phyloP scores from a whole-genome alignment of 2,797 vertebrate genomes.

The Sus cebifrons region DNA sequence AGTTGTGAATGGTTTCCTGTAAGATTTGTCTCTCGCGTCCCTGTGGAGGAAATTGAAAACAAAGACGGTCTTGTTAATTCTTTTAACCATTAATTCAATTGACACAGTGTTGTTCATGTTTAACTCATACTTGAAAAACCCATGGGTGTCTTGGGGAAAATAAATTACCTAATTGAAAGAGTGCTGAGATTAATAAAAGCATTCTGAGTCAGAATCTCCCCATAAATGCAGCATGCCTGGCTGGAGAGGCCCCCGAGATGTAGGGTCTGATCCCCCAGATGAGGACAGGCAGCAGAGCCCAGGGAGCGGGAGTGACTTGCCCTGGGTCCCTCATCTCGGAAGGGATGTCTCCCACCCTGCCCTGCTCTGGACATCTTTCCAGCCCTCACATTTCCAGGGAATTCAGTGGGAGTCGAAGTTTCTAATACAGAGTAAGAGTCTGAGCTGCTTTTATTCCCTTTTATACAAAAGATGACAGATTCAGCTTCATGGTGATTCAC shows the following conservation, averaged over 20 bases:
- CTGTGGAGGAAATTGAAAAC: constrained; percentile 89
- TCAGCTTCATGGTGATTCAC: neutral
- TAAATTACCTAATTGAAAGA: constrained; percentile 58
- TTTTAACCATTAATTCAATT: constrained; percentile 48
- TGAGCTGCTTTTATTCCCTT: neutral
- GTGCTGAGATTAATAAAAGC: constrained; percentile 54
- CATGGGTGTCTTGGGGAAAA: neutral
- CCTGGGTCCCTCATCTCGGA: neutral
- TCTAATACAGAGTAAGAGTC: neutral
- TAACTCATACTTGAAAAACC: constrained; percentile 63
- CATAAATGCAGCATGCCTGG: neutral
- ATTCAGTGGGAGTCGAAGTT: neutral
- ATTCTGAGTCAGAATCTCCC: constrained; percentile 4
- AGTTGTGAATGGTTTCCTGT: constrained; percentile 99
- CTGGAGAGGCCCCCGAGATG: neutral
- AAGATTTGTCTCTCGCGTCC: constrained; percentile 98
- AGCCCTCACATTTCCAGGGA: neutral
- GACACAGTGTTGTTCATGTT: constrained; percentile 51
- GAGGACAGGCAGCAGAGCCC: neutral
- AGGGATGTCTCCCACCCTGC: neutral
- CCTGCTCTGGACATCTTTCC: neutral
- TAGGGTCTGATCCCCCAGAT: neutral
- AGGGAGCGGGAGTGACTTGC: neutral
- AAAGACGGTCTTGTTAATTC: constrained; percentile 77
- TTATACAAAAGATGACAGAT: neutral